Evolutionary conservation across 2,888 invertebrate species (phyloP).

Genomic region (Drosophila merina): DNA sequence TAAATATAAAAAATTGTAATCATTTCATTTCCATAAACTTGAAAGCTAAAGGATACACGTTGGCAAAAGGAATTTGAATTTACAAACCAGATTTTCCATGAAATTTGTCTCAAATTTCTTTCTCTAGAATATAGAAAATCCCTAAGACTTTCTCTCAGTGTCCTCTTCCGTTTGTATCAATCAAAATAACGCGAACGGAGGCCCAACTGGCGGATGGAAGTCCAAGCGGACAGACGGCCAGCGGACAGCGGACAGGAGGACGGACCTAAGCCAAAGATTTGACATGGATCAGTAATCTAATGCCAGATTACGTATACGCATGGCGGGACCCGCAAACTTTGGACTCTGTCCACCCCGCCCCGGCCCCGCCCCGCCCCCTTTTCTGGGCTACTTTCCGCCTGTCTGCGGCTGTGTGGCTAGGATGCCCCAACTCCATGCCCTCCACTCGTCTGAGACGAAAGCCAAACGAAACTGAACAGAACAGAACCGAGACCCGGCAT

Average conservation of each 20-base stretch:
- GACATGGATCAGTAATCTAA: constrained; percentile 84
- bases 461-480: constrained; percentile 7
- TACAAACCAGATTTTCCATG: no score
- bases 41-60: not conserved
- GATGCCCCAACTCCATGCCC: constrained; percentile 22
- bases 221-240: constrained; percentile 32
- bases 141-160: constrained; percentile 6
- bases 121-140: not conserved
- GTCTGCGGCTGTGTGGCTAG: constrained; percentile 37
- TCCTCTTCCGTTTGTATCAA: constrained; percentile 61
- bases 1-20: not conserved
- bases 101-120: not conserved
- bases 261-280: constrained; percentile 83
- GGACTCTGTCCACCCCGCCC: constrained; percentile 29
- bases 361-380: not conserved
- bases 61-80: not conserved
- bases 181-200: constrained; percentile 71
- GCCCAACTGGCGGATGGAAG: constrained; percentile 37
- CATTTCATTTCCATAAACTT: not conserved
- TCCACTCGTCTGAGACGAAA: constrained; percentile 10
- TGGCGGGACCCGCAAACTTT: constrained; percentile 65
- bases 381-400: constrained; percentile 7
- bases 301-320: constrained; percentile 84
- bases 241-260: constrained; percentile 7
- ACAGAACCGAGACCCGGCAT: constrained; percentile 54